A percentile compares a stretch with the other conserved stretches of the same genome.
Conservation (phyloP, 1,140 invertebrate species). For the Hyphantria cunea region DNA sequence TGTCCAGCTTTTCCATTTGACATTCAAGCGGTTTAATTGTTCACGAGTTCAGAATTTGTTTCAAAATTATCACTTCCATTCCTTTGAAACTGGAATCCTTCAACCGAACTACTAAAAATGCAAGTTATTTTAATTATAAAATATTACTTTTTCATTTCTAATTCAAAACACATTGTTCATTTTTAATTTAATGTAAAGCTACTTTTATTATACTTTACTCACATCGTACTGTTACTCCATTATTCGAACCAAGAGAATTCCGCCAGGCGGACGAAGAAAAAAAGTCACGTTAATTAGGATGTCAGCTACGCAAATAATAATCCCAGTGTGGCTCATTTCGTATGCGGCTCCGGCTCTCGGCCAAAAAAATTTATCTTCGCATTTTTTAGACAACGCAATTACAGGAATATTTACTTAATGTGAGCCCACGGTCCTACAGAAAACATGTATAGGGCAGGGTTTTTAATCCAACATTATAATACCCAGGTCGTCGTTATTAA, state of each 20-base stretch:
- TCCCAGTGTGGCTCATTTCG: conserved; percentile 61
- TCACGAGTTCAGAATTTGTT: conserved; percentile 53
- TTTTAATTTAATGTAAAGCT: background rate
- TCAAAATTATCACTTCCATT: conserved; percentile 52
- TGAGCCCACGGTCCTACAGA: conserved; percentile 34
- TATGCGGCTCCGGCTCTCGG: conserved; percentile 53
- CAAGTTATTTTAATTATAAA: conserved; percentile 37
- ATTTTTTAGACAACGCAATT: conserved; percentile 70
- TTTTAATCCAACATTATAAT: conserved; percentile 34
- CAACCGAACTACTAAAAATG: conserved; percentile 18
- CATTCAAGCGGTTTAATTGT: conserved; percentile 58
- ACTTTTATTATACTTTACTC: conserved; percentile 41
- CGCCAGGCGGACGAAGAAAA: conserved; percentile 52
- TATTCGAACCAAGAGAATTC: conserved; percentile 52
- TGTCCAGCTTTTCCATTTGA: conserved; percentile 50
- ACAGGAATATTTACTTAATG: conserved; percentile 66
- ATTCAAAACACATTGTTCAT: background rate
- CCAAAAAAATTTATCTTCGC: conserved; percentile 63
- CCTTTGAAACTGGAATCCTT: conserved; percentile 31
- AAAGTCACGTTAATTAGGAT: conserved; percentile 71
- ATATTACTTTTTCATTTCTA: conserved; percentile 11
- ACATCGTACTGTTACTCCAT: conserved; percentile 43
- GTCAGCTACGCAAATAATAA: conserved; percentile 73
- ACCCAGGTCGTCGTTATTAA: conserved; percentile 27
- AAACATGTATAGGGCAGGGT: conserved; percentile 39